phyloP scores from a whole-genome alignment of 2,113 vertebrate species.

The Sula dactylatra region DNA sequence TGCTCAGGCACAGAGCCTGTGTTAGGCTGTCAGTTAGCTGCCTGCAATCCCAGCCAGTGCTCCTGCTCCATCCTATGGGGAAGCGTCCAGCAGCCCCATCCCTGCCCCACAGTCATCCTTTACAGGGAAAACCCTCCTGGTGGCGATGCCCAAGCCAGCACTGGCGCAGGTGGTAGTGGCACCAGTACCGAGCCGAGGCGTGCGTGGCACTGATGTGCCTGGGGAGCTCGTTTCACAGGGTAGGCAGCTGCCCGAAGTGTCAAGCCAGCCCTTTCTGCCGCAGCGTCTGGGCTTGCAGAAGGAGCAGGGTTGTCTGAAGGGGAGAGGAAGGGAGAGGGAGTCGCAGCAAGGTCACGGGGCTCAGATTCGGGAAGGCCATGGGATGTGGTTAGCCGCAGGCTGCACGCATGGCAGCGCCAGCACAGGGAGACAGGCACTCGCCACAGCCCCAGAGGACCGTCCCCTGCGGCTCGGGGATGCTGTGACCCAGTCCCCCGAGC shows the following conservation, averaged over 20 bases:
- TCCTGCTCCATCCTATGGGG: not conserved
- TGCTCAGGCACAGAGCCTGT: not conserved
- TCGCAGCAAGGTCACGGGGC: conserved; percentile 16
- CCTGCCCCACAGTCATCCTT: not conserved
- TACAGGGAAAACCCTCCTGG: not conserved
- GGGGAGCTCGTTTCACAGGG: not conserved
- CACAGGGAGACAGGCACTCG: not conserved
- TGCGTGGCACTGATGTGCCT: not conserved
- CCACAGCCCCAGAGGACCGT: not conserved
- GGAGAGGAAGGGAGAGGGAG: conserved; percentile 63
- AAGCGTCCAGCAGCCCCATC: not conserved
- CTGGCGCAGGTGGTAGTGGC: not conserved
- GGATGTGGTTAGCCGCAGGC: conserved; percentile 71
- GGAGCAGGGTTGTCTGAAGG: not conserved
- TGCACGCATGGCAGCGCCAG: not conserved
- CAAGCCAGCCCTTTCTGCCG: not conserved
- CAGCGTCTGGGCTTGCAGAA: not conserved
- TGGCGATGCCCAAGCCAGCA: fast-evolving
- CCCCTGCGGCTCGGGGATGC: fast-evolving
- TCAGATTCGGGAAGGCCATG: conserved; percentile 27
- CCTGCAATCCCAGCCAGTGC: not conserved
- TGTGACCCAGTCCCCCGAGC: fast-evolving
- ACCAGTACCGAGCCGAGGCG: fast-evolving
- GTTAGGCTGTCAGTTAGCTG: not conserved
- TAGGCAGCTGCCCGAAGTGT: not conserved